phyloP scores from a whole-genome alignment of 2,797 vertebrate species.

The Oreonectes daqikongensis region DNA sequence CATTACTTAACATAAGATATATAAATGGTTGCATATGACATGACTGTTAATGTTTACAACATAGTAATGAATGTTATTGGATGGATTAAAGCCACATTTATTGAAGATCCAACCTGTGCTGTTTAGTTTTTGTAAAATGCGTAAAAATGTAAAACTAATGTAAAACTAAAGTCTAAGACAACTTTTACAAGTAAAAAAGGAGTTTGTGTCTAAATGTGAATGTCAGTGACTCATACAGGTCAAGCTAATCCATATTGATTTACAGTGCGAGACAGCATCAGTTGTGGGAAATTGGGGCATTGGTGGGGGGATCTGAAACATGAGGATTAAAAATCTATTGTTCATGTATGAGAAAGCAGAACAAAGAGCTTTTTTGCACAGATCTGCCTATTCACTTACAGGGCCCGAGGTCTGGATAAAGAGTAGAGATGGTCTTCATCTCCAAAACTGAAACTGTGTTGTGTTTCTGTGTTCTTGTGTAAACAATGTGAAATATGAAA shows the following conservation, averaged over 20 bases:
- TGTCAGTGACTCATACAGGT: conserved; percentile 53
- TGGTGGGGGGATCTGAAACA: conserved; percentile 62
- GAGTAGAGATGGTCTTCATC: background rate
- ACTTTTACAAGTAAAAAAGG: conserved; percentile 7
- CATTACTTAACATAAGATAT: background rate
- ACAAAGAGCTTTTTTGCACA: conserved; percentile 60
- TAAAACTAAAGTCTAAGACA: conserved; percentile 14
- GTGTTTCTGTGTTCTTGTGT: background rate
- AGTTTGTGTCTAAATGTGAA: conserved; percentile 45
- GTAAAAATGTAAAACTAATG: too few relatives aligned
- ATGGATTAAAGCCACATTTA: too few relatives aligned
- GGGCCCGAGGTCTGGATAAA: conserved; percentile 14
- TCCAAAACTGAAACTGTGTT: background rate
- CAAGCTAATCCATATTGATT: conserved; percentile 60
- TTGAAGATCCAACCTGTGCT: too few relatives aligned
- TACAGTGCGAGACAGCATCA: conserved; percentile 50
- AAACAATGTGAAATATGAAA: background rate
- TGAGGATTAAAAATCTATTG: conserved; percentile 74
- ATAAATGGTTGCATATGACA: background rate
- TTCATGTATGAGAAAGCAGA: conserved; percentile 70
- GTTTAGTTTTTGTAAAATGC: too few relatives aligned
- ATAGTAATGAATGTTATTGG: too few relatives aligned
- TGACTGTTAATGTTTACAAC: too few relatives aligned
- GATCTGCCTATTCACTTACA: conserved; percentile 55
- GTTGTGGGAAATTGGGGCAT: conserved; percentile 55